Conservation (phyloP, 2,888 invertebrate genomes). For the Myopa tessellatipennis region DNA sequence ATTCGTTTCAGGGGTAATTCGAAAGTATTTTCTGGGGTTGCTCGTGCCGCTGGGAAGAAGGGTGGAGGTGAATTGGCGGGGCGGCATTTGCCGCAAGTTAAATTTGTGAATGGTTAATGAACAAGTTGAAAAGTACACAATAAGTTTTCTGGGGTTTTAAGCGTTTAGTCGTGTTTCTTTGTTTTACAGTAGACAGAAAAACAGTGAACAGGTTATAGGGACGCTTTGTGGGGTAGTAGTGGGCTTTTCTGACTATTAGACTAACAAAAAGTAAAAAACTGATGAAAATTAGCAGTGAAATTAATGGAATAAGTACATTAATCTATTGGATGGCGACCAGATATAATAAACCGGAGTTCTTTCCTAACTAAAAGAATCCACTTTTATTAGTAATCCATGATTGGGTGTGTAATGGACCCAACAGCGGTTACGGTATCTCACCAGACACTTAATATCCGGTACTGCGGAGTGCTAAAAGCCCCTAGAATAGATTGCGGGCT, state of each 20-base stretch:
- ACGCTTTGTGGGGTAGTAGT: background rate
- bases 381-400: no score
- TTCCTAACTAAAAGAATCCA: no score
- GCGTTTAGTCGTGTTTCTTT: background rate
- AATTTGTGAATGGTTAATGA: slow-evolving; percentile 62
- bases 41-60: background rate
- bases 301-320: no score
- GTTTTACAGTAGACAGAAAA: background rate
- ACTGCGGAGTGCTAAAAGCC: no score
- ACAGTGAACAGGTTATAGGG: slow-evolving; percentile 22
- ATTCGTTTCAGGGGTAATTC: slow-evolving; percentile 64
- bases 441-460: no score
- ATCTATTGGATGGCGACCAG: no score
- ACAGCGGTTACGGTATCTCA: no score
- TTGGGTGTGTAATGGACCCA: no score
- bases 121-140: slow-evolving; percentile 36
- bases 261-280: no score
- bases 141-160: background rate
- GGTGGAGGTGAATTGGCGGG: background rate
- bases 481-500: no score
- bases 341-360: no score
- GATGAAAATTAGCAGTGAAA: no score
- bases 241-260: background rate
- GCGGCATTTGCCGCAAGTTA: slow-evolving; percentile 54
- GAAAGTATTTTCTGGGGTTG: slow-evolving; percentile 46